Evolutionary conservation across 2,797 vertebrate species (phyloP).

Genomic region (Manis javanica): DNA sequence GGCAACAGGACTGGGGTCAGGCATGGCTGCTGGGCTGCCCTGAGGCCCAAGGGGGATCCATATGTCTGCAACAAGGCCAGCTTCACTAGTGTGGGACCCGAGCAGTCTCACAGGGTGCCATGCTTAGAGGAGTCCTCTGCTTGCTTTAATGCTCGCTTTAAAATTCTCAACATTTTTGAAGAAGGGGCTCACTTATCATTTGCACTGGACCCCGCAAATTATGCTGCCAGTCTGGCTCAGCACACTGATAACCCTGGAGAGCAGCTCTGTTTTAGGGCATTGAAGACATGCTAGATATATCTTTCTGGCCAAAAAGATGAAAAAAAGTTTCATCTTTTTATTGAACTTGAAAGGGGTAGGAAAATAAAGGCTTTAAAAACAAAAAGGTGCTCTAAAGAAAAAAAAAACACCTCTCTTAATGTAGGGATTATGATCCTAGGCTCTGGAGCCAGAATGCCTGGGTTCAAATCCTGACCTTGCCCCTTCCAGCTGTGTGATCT

Average conservation of each 20-base stretch:
- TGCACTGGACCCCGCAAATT: too few relatives aligned
- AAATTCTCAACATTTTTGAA: neutral
- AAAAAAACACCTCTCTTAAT: neutral
- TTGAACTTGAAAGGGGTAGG: neutral
- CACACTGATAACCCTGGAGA: neutral
- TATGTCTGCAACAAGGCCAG: neutral
- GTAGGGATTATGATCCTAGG: neutral
- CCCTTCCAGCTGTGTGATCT: neutral
- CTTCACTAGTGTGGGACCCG: rapidly evolving
- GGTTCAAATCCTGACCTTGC: neutral
- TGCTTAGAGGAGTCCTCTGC: neutral
- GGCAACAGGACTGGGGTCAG: too few relatives aligned
- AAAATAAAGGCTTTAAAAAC: neutral
- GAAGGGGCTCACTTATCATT: neutral
- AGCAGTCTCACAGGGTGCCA: neutral
- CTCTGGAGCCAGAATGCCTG: neutral
- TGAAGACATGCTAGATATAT: neutral
- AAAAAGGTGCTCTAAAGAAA: neutral
- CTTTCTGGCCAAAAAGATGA: neutral
- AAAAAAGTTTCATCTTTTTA: neutral
- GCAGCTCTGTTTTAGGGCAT: neutral
- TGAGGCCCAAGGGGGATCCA: rapidly evolving
- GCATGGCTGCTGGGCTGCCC: rapidly evolving
- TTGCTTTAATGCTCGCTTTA: neutral
- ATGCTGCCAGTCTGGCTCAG: neutral